A percentile compares a stretch with the other conserved stretches of the same genome.
These are phyloP conservation scores for Tigriopus japonicus DNA, from an alignment of 1,140 invertebrate genomes.

Conservation along the genomic window DNA sequence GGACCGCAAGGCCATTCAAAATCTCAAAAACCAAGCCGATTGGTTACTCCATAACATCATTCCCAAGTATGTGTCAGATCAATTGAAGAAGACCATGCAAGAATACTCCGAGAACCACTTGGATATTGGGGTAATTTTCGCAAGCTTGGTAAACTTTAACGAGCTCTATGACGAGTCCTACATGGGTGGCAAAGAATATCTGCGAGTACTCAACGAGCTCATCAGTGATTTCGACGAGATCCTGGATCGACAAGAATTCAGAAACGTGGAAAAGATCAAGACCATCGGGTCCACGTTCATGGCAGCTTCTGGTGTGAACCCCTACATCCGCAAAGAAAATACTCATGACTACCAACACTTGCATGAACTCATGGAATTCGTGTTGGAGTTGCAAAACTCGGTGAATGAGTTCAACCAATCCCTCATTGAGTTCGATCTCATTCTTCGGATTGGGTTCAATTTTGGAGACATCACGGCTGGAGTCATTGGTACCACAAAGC, in stretches of 20 bases:
- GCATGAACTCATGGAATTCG: constrained; percentile 69
- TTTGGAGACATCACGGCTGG: constrained; percentile 79
- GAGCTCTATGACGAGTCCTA: constrained; percentile 92
- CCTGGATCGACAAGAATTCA: constrained; percentile 55
- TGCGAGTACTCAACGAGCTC: constrained; percentile 81
- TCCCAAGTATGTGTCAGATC: constrained; percentile 45
- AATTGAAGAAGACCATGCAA: constrained; percentile 73
- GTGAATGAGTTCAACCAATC: constrained; percentile 73
- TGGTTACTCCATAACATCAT: constrained; percentile 92
- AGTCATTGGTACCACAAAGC: constrained; percentile 84
- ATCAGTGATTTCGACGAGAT: constrained; percentile 87
- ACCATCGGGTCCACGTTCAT: constrained; percentile 94
- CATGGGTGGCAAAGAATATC: constrained; percentile 71
- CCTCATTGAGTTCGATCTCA: constrained; percentile 66
- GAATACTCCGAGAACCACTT: constrained; percentile 82
- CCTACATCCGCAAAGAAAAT: constrained; percentile 34
- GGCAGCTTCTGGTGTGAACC: constrained; percentile 85
- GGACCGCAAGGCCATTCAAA: constrained; percentile 60
- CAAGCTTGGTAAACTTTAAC: constrained; percentile 85
- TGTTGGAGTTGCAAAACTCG: constrained; percentile 62
- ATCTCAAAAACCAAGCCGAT: constrained; percentile 82
- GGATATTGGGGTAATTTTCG: constrained; percentile 80
- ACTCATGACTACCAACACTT: constrained; percentile 53
- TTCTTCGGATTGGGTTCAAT: constrained; percentile 49
- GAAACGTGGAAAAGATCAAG: constrained; percentile 90